Percentiles rank a stretch among this genome's conserved stretches.
Conservation (phyloP, 2,113 vertebrate genomes). For the Tamias sibiricus region DNA sequence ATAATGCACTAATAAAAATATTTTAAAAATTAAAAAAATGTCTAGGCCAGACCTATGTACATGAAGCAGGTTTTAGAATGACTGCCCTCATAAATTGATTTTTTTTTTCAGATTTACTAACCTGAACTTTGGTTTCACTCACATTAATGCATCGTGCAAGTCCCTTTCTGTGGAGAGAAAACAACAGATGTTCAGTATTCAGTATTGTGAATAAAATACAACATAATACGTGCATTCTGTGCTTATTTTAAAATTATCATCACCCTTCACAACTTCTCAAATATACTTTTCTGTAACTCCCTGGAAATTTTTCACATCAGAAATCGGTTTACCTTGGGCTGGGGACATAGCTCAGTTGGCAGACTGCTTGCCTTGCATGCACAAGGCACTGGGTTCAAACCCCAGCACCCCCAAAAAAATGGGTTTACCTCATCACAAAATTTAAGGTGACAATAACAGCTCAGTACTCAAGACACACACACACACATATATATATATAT, state of each 20-base stretch:
- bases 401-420: too few relatives aligned
- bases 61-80: neutral
- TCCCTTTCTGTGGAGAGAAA: conserved; percentile 15
- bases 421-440: neutral
- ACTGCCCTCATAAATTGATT: neutral
- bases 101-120: conserved; percentile 38
- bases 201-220: neutral
- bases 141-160: neutral
- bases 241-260: neutral
- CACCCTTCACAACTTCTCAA: too few relatives aligned
- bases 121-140: conserved; percentile 41
- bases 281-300: neutral
- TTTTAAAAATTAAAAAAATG: neutral
- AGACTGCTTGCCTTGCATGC: too few relatives aligned
- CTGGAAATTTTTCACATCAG: neutral
- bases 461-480: too few relatives aligned
- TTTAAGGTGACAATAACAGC: neutral
- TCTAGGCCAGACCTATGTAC: neutral
- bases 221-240: neutral
- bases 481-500: too few relatives aligned
- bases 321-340: neutral
- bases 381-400: too few relatives aligned
- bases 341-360: too few relatives aligned
- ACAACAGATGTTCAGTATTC: neutral
- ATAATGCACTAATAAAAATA: too few relatives aligned